phyloP scores from a whole-genome alignment of 64 coral and sea anemone genomes.

The Montipora sp. region DNA sequence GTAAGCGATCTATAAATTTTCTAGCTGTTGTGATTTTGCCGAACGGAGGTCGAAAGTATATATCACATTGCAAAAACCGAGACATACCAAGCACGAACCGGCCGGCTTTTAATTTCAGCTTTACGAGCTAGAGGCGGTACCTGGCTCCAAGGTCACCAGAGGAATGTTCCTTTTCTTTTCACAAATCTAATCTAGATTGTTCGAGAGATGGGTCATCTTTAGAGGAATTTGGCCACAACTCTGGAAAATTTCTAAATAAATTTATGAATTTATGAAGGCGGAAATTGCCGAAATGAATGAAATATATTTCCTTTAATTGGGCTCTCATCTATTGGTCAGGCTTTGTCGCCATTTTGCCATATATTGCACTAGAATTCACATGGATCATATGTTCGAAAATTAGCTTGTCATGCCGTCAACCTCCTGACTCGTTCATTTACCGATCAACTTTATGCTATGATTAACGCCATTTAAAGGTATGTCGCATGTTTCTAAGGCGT shows the following conservation, averaged over 20 bases:
- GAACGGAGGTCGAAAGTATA: background rate
- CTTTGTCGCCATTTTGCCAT: background rate
- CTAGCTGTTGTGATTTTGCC: background rate
- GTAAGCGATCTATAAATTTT: conserved; percentile 26
- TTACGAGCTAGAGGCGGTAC: background rate
- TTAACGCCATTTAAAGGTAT: no score
- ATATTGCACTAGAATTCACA: background rate
- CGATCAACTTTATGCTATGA: no score
- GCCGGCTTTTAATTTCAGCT: background rate
- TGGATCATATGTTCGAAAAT: no score
- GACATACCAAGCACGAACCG: background rate
- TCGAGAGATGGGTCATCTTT: background rate
- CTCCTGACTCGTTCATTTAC: no score
- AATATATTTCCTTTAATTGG: background rate
- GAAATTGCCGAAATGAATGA: conserved; percentile 4
- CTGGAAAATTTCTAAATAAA: background rate
- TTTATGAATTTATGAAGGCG: background rate
- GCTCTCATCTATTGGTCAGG: background rate
- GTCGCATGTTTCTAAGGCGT: no score
- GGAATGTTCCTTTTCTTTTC: background rate
- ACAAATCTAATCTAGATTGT: background rate
- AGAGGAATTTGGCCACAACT: background rate
- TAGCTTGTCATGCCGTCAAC: no score
- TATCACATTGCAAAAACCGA: background rate
- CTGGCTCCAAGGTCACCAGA: background rate